These are phyloP conservation scores for Cheilinus undulatus DNA, from an alignment of 2,113 vertebrate species.

Conservation along the genomic window DNA sequence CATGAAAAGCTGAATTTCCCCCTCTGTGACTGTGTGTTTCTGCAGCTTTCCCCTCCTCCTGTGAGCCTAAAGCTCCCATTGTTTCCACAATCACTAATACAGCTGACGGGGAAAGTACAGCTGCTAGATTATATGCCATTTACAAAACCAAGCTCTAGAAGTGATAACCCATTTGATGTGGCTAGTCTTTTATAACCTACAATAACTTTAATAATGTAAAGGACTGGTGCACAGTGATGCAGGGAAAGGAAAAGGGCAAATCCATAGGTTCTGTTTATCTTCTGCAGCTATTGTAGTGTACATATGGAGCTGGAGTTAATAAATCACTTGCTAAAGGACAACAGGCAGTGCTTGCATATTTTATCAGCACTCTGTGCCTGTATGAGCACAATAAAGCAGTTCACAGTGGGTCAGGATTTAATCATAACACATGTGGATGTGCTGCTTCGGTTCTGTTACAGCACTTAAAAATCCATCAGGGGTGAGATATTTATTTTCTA, in stretches of 20 bases:
- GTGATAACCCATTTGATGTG: conserved; percentile 44
- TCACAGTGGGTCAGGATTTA: conserved; percentile 27
- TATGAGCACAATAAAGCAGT: conserved; percentile 42
- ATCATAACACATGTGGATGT: conserved; percentile 43
- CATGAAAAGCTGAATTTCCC: conserved; percentile 11
- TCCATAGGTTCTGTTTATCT: conserved; percentile 26
- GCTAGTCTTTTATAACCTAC: conserved; percentile 43
- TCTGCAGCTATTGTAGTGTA: conserved; percentile 26
- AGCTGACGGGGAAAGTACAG: conserved; percentile 2
- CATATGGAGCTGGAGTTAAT: conserved; percentile 34
- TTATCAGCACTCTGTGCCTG: conserved; percentile 28
- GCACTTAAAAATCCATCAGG: conserved; percentile 44
- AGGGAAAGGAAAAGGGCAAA: conserved; percentile 11
- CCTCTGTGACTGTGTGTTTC: conserved; percentile 18
- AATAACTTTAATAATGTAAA: conserved; percentile 45
- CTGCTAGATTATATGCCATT: conserved; percentile 4
- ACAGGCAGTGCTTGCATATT: conserved; percentile 42
- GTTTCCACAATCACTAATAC: conserved; percentile 13
- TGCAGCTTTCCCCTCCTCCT: conserved; percentile 11
- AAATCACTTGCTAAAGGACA: conserved; percentile 44
- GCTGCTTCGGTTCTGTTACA: conserved; percentile 31
- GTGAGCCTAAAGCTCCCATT: conserved; percentile 17
- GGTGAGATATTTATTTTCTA: conserved; percentile 17
- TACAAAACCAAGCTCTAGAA: conserved; percentile 30
- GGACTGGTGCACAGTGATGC: conserved; percentile 12